Base-by-base conservation (phyloP, 2,888 invertebrate species). In the Euzophera pinguis region DNA sequence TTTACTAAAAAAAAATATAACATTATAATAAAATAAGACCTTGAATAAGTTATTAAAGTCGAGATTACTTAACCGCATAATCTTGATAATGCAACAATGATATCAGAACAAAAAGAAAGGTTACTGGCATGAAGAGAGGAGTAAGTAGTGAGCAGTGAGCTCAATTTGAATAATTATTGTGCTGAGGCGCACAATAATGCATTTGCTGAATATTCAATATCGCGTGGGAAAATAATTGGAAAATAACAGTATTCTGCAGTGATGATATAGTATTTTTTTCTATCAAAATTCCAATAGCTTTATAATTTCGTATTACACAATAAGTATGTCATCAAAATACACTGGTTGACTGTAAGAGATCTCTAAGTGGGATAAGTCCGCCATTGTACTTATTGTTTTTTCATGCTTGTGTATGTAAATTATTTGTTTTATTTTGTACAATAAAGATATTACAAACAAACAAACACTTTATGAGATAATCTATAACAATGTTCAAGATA, bases 151-250 rank as follows among this genome's bases (percentile, higher is more conserved):
- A 63, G 71, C 76, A 75, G 75, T 69, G 68, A 67, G 64, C 62
- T 64, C 56, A 66, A 80, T 84, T 81, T 77, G 70, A 81, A 81
- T 83, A 83, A 82, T 80, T 71, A 79, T 71, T 69, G 68, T 72
- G 73, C 71, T 76, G 70, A 66, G 66, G 62, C 63, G 68, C 63
- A 75, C 70, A 73, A n/a, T n/a, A n/a, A 69, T 67, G 66, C 58
- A 64, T 67, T 66, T 65, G 57, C 67, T 78, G 79, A 79, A 83
- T 83, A 81, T 71, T 71, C 72, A 80, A 78, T 73, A 77, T 62
- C 50, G 63, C 73, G 81, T 82, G 82, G 67, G 84, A 84, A 81
- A 70, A 71, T 62, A 70, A 80, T 75, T 71, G 68, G 69, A 75
- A 77, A 69, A 68, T 68, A 73, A 71, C 64, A 71, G 65, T 62